A percentile compares a stretch with the other conserved stretches of the same genome.
Conservation (phyloP, 2,113 vertebrate genomes). For the Scartelaos histophorus region DNA sequence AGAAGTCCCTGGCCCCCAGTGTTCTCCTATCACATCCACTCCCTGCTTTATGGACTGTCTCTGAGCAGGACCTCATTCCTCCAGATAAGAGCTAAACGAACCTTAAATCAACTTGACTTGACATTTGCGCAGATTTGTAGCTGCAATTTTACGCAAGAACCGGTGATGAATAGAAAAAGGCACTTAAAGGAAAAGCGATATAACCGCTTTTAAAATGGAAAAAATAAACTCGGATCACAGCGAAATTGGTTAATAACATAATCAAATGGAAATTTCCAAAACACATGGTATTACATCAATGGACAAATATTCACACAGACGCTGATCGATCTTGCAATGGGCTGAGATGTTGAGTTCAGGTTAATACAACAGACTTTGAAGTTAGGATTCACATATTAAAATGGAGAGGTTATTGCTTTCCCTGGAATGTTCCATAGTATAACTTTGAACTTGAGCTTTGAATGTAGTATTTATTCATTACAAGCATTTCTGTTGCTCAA, state of each 20-base stretch:
- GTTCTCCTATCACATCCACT: slow-evolving; percentile 33
- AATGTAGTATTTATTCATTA: too few species aligned
- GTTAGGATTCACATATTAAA: too few species aligned
- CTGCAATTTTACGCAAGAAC: not conserved
- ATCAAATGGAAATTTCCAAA: not conserved
- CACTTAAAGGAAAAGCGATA: slow-evolving; percentile 6
- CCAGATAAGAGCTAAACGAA: slow-evolving; percentile 50
- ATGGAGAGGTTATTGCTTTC: too few species aligned
- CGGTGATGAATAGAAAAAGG: not conserved
- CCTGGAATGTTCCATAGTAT: too few species aligned
- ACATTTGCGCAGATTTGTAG: slow-evolving; percentile 12
- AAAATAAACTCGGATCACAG: not conserved
- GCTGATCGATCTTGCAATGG: not conserved
- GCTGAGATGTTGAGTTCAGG: too few species aligned
- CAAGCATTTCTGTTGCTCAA: too few species aligned
- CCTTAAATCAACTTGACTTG: slow-evolving; percentile 32
- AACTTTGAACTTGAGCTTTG: too few species aligned
- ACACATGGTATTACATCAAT: not conserved
- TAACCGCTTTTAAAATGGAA: not conserved
- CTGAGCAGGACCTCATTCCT: slow-evolving; percentile 42
- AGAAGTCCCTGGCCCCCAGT: slow-evolving; percentile 63
- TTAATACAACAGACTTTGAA: too few species aligned
- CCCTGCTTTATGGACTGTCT: slow-evolving; percentile 55
- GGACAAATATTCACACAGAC: not conserved
- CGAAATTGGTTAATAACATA: not conserved